Percentiles rank a stretch among this genome's conserved stretches.
Evolutionary conservation across 1,140 invertebrate genomes (phyloP).

Genomic region (Druon quercuslanigerum): DNA sequence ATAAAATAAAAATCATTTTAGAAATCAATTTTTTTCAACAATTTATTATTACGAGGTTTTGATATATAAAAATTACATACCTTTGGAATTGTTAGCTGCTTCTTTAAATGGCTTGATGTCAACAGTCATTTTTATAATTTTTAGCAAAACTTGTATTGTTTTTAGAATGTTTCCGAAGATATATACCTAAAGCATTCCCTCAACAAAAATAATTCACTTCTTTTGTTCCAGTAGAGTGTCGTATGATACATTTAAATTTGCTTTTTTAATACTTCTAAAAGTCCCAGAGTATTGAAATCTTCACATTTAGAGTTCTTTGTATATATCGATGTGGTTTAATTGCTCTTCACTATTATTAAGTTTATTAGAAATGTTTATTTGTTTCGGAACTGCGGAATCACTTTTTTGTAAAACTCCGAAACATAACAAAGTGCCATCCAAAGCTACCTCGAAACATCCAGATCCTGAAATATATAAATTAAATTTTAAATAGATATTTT

Average conservation of each 20-base stretch:
- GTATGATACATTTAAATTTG: constrained; percentile 68
- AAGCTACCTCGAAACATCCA: constrained; percentile 76
- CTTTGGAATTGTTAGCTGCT: constrained; percentile 16
- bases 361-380: neutral
- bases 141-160: constrained; percentile 85
- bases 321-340: constrained; percentile 85
- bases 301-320: constrained; percentile 90
- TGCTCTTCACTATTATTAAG: constrained; percentile 3
- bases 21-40: neutral
- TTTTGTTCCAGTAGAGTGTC: constrained; percentile 80
- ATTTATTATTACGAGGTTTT: neutral
- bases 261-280: constrained; percentile 81
- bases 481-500: too few species aligned
- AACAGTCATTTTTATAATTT: constrained; percentile 85
- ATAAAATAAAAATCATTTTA: constrained; percentile 13
- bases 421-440: constrained; percentile 76
- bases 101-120: constrained; percentile 80
- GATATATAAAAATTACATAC: neutral
- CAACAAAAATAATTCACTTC: constrained; percentile 93
- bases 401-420: neutral
- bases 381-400: neutral
- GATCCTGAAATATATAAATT: constrained; percentile 37
- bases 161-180: constrained; percentile 84
- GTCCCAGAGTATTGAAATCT: constrained; percentile 91
- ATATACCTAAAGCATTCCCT: constrained; percentile 90